Base-by-base conservation (phyloP, 2,888 invertebrate species). In the Hymenopus coronatus region DNA sequence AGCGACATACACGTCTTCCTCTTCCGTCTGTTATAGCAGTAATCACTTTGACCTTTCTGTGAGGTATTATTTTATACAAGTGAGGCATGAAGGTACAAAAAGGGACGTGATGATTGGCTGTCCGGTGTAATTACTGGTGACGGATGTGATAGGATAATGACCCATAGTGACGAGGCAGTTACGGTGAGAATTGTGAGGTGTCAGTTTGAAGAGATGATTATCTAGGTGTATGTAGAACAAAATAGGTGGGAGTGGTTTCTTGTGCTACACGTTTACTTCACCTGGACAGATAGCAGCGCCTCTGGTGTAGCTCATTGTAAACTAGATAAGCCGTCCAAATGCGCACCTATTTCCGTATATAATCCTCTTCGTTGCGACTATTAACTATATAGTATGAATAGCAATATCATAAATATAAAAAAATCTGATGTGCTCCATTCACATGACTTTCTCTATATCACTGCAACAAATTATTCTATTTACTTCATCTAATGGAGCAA, bases 121-220 rank as follows among this genome's bases (percentile, higher is more conserved):
- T 86, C 82, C 54, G 88, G 83, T 83, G 89, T 89, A 89, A 89
- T 89, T 89, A 87, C 88, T 86, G 30, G 82, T 28, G 83, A 85
- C 28, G 85, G 85, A 82, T 85, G 28, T 89, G 89, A 89, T 89
- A 89, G 89, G 89, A 89, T 89, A 89, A 89, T 86, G 87, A 89
- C 86, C 89, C 83, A 46, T 88, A 88, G 83, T 84, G 88, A 84
- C 88, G 83, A 83, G 88, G 84, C 84, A 83, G 88, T 83, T 84
- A 87, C 15, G 87, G 82, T 30, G 70, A 28, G 33, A 87, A 87
- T 87, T 87, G 83, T 83, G 84, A 82, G 30, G 88, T 88, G 88
- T 88, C 88, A 88, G 84, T 46, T 84, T 88, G 83, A 84, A 84
- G 88, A 40, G 70, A 54, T 88, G 83, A 88, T 88, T 88, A 88